phyloP scores from a whole-genome alignment of 2,888 invertebrate genomes.

The Pristionchus fissidentatus region DNA sequence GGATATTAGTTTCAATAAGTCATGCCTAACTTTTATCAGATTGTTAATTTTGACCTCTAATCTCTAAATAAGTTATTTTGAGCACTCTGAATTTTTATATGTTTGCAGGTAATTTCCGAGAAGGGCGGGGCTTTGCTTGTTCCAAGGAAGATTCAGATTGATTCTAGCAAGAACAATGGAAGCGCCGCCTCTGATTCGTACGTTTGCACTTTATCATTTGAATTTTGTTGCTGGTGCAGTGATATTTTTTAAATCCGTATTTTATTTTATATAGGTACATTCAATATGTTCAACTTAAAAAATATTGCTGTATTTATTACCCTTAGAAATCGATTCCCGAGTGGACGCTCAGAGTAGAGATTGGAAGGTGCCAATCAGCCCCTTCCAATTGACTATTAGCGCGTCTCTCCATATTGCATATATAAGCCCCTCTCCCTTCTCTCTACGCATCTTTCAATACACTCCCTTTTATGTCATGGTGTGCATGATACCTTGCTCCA shows the following conservation, averaged over 20 bases:
- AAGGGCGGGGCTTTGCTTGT: constrained; percentile 39
- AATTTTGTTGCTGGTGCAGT: neutral
- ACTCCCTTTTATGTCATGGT: too few species aligned
- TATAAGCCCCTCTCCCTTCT: neutral
- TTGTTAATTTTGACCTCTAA: neutral
- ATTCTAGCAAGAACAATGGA: constrained; percentile 26
- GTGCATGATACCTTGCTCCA: too few species aligned
- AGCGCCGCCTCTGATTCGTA: constrained; percentile 7
- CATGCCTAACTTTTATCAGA: too few species aligned
- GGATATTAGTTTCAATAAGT: too few species aligned
- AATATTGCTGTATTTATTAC: too few species aligned
- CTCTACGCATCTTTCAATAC: neutral
- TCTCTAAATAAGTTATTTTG: neutral
- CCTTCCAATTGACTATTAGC: too few species aligned
- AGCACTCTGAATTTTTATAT: neutral
- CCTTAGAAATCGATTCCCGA: too few species aligned
- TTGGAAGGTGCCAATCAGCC: too few species aligned
- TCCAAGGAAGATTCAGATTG: constrained; percentile 40
- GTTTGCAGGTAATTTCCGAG: constrained; percentile 33
- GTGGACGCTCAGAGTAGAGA: too few species aligned
- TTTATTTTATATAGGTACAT: neutral
- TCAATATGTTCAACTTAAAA: too few species aligned
- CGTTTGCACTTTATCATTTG: neutral
- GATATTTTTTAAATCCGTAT: neutral
- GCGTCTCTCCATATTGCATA: too few species aligned